phyloP scores from a whole-genome alignment of 2,888 invertebrate genomes.

The Chloroclystis v-ata region DNA sequence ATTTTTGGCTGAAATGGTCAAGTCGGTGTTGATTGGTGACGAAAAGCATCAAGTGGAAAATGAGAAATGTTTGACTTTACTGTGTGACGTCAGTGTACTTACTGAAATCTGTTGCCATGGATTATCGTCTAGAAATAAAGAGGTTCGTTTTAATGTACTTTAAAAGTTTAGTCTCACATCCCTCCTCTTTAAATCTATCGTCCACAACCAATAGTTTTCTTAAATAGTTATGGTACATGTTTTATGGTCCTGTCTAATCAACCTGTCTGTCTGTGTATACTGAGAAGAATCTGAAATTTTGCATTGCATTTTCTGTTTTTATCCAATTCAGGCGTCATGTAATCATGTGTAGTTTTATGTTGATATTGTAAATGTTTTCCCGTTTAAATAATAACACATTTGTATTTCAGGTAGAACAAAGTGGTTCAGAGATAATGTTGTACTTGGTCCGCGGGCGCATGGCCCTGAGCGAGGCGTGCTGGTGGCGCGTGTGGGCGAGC shows the following conservation, averaged over 20 bases:
- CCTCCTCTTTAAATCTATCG: no score
- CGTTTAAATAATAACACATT: no score
- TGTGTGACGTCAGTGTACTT: constrained; percentile 77
- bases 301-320: no score
- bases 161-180: neutral
- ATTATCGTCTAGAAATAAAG: constrained; percentile 55
- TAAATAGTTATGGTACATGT: no score
- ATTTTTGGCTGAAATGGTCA: constrained; percentile 73
- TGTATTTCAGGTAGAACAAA: constrained; percentile 72
- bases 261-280: no score
- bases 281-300: no score
- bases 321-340: no score
- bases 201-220: no score
- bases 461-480: constrained; percentile 79
- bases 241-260: no score
- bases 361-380: no score
- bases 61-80: constrained; percentile 73
- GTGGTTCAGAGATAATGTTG: constrained; percentile 79
- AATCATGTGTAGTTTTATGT: no score
- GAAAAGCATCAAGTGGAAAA: constrained; percentile 49
- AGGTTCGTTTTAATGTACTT: constrained; percentile 45
- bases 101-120: constrained; percentile 83
- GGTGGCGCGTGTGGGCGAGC: constrained; percentile 79
- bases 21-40: constrained; percentile 75
- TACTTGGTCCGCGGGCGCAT: constrained; percentile 81